Evolutionary conservation across 2,888 invertebrate species (phyloP).

Genomic region (Podabrus alpinus): DNA sequence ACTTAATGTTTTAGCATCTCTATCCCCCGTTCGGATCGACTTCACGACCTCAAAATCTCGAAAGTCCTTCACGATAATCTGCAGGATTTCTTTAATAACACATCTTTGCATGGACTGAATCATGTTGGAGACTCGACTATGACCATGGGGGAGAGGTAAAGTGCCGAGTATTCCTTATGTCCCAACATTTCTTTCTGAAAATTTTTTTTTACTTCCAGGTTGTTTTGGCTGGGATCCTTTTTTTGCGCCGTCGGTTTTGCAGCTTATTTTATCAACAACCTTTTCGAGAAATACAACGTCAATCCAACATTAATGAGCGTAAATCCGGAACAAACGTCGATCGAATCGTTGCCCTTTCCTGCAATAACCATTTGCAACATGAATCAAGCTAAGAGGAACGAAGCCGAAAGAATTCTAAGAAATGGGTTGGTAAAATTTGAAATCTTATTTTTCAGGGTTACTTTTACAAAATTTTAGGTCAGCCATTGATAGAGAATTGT

Average conservation of each 20-base stretch:
- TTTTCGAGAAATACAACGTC: slow-evolving; percentile 73
- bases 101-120: not conserved
- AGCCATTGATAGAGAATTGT: slow-evolving; percentile 44
- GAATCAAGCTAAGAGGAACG: slow-evolving; percentile 73
- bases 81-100: not conserved
- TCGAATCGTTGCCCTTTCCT: slow-evolving; percentile 76
- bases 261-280: slow-evolving; percentile 70
- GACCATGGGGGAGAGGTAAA: not conserved
- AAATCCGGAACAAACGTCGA: slow-evolving; percentile 70
- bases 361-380: slow-evolving; percentile 84
- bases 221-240: slow-evolving; percentile 75
- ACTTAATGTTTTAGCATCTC: not conserved
- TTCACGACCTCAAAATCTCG: not conserved
- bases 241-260: slow-evolving; percentile 67
- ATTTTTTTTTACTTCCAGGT: slow-evolving; percentile 50
- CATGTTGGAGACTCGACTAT: not conserved
- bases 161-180: not conserved
- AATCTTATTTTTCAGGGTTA: not conserved
- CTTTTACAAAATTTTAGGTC: slow-evolving; percentile 19
- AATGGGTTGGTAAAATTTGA: slow-evolving; percentile 43
- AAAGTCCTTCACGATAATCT: not conserved
- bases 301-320: slow-evolving; percentile 80
- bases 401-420: slow-evolving; percentile 58
- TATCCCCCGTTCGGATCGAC: not conserved
- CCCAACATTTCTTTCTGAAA: not conserved